Evolutionary conservation across 1,140 invertebrate genomes (phyloP).

Genomic region (Cataglyphis hispanica): DNA sequence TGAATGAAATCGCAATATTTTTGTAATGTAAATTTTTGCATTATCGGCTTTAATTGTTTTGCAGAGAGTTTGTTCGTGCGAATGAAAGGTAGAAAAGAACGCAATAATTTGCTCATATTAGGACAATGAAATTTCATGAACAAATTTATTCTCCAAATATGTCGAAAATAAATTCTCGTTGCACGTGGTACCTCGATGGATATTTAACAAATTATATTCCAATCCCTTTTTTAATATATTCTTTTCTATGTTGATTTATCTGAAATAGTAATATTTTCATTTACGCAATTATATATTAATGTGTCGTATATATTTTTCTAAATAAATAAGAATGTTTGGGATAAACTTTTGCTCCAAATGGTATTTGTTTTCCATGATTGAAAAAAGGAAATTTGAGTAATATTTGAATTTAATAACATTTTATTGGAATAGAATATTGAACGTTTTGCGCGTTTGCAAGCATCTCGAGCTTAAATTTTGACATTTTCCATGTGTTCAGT

Average conservation of each 20-base stretch:
- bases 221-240: neutral
- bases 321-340: neutral
- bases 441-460: neutral
- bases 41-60: slow-evolving; percentile 6
- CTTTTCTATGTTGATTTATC: neutral
- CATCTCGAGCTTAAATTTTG: neutral
- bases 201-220: neutral
- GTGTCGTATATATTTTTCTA: neutral
- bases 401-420: neutral
- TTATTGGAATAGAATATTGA: neutral
- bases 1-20: slow-evolving; percentile 19
- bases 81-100: neutral
- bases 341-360: neutral
- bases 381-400: neutral
- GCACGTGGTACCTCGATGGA: neutral
- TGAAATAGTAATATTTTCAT: neutral
- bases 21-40: slow-evolving; percentile 12
- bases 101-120: neutral
- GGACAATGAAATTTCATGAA: slow-evolving; percentile 21
- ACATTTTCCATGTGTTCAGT: neutral
- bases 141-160: slow-evolving; percentile 5
- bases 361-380: neutral
- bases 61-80: neutral
- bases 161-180: neutral
- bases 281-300: neutral